Evolutionary conservation across 2,888 invertebrate genomes (phyloP).

Genomic region (Heliconius aoede): DNA sequence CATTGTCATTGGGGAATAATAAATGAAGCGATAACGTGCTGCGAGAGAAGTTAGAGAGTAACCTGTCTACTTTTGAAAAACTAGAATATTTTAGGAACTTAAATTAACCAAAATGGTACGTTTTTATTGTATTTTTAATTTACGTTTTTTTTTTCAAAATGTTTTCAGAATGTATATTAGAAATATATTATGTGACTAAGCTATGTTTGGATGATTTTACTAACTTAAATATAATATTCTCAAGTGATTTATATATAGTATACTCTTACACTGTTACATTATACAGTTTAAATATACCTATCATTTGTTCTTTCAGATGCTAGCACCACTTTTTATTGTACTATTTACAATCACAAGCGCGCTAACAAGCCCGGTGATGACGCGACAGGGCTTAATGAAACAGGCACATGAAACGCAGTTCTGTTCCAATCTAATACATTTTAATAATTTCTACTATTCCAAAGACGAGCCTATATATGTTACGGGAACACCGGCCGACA

Average conservation of each 20-base stretch:
- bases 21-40: slow-evolving; percentile 27
- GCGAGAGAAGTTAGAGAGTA: slow-evolving; percentile 2
- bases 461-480: slow-evolving; percentile 61
- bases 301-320: slow-evolving; percentile 62
- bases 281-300: background rate
- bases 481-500: slow-evolving; percentile 73
- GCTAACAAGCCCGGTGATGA: slow-evolving; percentile 62
- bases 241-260: background rate
- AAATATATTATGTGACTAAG: too few relatives aligned
- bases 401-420: slow-evolving; percentile 56
- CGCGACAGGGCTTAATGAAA: slow-evolving; percentile 56
- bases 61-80: background rate
- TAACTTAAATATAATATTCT: too few relatives aligned
- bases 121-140: background rate
- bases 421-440: slow-evolving; percentile 61
- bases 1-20: slow-evolving; percentile 29
- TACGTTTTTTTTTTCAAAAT: background rate
- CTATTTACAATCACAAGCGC: slow-evolving; percentile 53
- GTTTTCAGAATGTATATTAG: too few relatives aligned
- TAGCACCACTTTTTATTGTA: slow-evolving; percentile 51
- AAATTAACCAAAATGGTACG: slow-evolving; percentile 7
- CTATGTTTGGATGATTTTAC: too few relatives aligned
- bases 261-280: background rate
- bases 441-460: slow-evolving; percentile 68
- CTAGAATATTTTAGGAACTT: background rate